Percentiles rank a stretch among this genome's conserved stretches.
These are phyloP conservation scores for Oopsacas minuta DNA, from an alignment of 37 sponge, comb jelly and placozoan species.

Conservation along the genomic window DNA sequence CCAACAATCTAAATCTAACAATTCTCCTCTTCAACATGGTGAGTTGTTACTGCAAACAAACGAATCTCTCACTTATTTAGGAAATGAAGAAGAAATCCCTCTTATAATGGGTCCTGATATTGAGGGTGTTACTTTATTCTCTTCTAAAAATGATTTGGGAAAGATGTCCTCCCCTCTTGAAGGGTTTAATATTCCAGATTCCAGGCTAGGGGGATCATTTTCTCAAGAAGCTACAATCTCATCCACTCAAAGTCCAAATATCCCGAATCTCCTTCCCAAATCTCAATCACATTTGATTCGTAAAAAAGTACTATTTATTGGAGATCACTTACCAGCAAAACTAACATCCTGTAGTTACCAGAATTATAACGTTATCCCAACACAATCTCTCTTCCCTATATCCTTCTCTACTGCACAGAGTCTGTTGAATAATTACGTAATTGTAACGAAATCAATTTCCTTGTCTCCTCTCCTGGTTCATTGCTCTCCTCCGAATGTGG, in stretches of 20 bases:
- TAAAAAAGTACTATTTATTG: not conserved
- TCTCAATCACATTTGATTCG: not conserved
- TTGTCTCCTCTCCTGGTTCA: not conserved
- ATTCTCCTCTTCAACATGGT: not conserved
- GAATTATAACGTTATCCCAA: not conserved
- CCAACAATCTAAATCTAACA: not conserved
- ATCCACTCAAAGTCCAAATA: not conserved
- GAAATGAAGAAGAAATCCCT: not conserved
- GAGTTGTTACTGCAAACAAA: not conserved
- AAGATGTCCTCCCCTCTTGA: not conserved
- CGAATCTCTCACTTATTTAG: not conserved
- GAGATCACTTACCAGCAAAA: not conserved
- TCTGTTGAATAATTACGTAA: not conserved
- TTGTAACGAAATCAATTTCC: not conserved
- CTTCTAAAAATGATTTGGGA: not conserved
- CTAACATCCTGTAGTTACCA: not conserved
- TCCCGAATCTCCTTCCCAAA: not conserved
- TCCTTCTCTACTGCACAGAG: not conserved
- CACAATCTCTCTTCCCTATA: not conserved
- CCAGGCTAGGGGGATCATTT: not conserved
- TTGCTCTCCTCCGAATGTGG: not conserved
- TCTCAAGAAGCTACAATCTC: not conserved
- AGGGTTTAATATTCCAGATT: conserved; percentile 8
- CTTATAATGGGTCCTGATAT: not conserved
- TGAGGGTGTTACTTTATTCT: not conserved